Base-by-base conservation (phyloP, 37 sponge, comb jelly and placozoan genomes). In the Mnemiopsis leidyi region DNA sequence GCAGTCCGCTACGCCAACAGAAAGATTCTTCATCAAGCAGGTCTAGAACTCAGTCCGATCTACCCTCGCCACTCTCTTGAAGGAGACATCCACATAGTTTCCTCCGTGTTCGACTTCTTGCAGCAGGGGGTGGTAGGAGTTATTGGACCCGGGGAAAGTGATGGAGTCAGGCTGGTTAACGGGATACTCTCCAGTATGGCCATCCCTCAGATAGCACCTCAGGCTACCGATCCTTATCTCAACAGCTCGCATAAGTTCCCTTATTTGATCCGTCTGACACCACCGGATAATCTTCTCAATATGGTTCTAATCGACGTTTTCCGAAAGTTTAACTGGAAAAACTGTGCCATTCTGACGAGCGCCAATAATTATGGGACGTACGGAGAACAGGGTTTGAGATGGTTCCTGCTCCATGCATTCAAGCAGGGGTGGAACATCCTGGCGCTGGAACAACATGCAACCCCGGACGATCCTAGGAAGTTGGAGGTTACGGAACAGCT, bases 81-180 rank as follows among this genome's bases (percentile, higher is more conserved):
- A 3, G 75, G 30, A 29, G 75, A 71, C 75, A 71, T 71, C 25
- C 75, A 71, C 30, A n/a, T 71, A 3, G 75, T 71, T 28, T 71
- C 75, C 25, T 23, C 75, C 20, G 75, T 71, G 20, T 71, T 71
- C 30, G 75, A 71, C 75, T 71, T 71, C 30, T 18, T 71, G 3
- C 25, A 71, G 30, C 30, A 71, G 75, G 75, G 75, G 30, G 75
- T 71, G 3, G 75, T 71, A 5, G 75, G 75, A 5, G 75, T 71
- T 13, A 71, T 71, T 23, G 75, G 75, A 28, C 75, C 75, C 3
- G 75, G 30, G 25, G 30, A 71, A 3, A 29, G 30, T 29, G 75
- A 71, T 71, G 75, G 75, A 23, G 75, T 71, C n/a, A 71, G 75
- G 20, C 75, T 71, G 25, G 75, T 71, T 71, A 71, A 71, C 75